Base-by-base conservation (phyloP, 1,140 invertebrate genomes). In the Drosophila burlai region DNA sequence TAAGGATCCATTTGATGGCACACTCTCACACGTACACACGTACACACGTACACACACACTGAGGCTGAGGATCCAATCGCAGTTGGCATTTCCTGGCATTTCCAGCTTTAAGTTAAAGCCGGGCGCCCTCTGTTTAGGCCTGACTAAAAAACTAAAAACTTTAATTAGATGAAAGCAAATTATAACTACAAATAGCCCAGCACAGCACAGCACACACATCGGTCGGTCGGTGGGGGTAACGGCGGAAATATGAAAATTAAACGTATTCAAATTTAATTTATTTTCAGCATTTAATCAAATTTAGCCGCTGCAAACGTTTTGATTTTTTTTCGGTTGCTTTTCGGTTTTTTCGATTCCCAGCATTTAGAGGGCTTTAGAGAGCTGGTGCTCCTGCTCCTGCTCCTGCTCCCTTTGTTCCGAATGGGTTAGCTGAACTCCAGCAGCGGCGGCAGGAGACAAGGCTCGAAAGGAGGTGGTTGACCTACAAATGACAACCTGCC, bases 1-100 rank as follows among this genome's bases (percentile, higher is more conserved):
- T 92, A 92, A 86, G 91, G 91, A 91, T 92, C 82, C 91, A 92
- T 91, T 92, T 92, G 91, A 92, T 91, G 91, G 76, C 82, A 76
- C 84, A 91, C 89, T 91, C 71, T 67, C 60, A 76, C 61, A 77
- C 45, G 52, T 40, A 68, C 34, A 43, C 47, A 75, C 5, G 1
- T 7, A 80, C 31, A 76, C 47, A 76, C 18, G 45, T 34, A 59
- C 29, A 54, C 40, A 43, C 42, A 18, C 13, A 16, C 21, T 21
- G 21, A 21, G 38, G n/a, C 24, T 38, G 52, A 55, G 52, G 34
- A 55, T 55, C 54, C 54, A 40, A 40, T 40, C 54, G 21, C 54
- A 40, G 54, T 4, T 42, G 40, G 36, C 54, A 57, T n/a, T 57
- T 24, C 15, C 52, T 18, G 31, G 52, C 34, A 10, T 38, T 40